Evolutionary conservation across 2,113 vertebrate genomes (phyloP).

Genomic region (Camelus dromedarius): DNA sequence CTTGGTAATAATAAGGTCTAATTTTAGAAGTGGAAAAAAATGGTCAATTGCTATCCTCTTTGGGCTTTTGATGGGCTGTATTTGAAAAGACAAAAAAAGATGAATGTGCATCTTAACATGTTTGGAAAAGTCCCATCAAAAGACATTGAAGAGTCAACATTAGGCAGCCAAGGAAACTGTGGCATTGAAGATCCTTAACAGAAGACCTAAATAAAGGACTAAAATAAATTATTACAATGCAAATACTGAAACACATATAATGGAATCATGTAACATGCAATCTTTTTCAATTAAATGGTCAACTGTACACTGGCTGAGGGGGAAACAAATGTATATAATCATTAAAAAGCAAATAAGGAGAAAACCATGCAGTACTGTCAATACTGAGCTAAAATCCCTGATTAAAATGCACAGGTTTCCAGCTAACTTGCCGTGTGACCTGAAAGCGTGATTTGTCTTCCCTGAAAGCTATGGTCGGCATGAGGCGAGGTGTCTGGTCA

Average conservation of each 20-base stretch:
- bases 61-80: neutral
- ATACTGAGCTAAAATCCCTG: neutral
- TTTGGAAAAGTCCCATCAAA: neutral
- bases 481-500: neutral
- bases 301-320: neutral
- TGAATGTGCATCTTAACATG: neutral
- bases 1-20: neutral
- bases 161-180: neutral
- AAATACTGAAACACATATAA: neutral
- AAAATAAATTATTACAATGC: neutral
- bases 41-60: neutral
- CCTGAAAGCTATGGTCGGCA: fast-evolving
- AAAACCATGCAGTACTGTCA: neutral
- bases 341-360: slow-evolving; percentile 20
- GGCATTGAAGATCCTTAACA: slow-evolving; percentile 51
- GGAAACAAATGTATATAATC: neutral
- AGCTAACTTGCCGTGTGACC: neutral
- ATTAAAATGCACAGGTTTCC: neutral
- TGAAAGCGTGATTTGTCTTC: neutral
- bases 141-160: neutral
- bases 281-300: slow-evolving; percentile 12
- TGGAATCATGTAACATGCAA: neutral
- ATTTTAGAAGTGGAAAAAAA: slow-evolving; percentile 54
- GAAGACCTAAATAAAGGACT: neutral
- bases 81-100: slow-evolving; percentile 53